Evolutionary conservation across 1,140 invertebrate genomes (phyloP).

Genomic region (Lepidurus arcticus): DNA sequence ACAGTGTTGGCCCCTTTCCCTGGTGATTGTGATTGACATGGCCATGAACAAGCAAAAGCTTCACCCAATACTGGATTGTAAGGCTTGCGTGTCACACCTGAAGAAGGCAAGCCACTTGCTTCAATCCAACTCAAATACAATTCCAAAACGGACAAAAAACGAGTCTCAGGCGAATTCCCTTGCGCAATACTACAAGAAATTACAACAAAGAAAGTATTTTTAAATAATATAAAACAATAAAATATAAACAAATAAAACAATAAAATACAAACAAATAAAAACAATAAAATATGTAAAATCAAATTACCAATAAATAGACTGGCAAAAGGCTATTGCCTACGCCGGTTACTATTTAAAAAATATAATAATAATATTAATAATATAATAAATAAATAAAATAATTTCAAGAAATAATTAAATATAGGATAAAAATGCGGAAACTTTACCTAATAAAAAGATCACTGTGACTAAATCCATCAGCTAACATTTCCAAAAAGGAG

Average conservation of each 20-base stretch:
- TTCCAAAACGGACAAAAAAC: constrained; percentile 25
- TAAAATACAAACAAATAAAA: not conserved
- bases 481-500: constrained; percentile 29
- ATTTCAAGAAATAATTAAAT: not conserved
- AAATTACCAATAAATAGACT: too few relatives aligned
- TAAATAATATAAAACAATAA: not conserved
- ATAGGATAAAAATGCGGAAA: too few relatives aligned
- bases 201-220: not conserved
- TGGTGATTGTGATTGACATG: not conserved
- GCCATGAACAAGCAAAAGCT: constrained; percentile 52
- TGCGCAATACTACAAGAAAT: constrained; percentile 6
- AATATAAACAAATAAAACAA: not conserved
- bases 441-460: constrained; percentile 30
- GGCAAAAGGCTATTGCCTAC: too few relatives aligned
- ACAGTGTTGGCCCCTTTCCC: constrained; percentile 29
- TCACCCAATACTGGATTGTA: constrained; percentile 56
- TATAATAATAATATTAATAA: not conserved
- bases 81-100: constrained; percentile 48
- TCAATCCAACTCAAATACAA: constrained; percentile 32
- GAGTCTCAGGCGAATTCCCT: constrained; percentile 11
- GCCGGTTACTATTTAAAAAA: not conserved
- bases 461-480: constrained; percentile 29
- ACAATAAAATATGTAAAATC: too few relatives aligned
- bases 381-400: not conserved
- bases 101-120: constrained; percentile 41